Evolutionary conservation across 2,888 invertebrate species (phyloP).

Genomic region (Pecten maximus): DNA sequence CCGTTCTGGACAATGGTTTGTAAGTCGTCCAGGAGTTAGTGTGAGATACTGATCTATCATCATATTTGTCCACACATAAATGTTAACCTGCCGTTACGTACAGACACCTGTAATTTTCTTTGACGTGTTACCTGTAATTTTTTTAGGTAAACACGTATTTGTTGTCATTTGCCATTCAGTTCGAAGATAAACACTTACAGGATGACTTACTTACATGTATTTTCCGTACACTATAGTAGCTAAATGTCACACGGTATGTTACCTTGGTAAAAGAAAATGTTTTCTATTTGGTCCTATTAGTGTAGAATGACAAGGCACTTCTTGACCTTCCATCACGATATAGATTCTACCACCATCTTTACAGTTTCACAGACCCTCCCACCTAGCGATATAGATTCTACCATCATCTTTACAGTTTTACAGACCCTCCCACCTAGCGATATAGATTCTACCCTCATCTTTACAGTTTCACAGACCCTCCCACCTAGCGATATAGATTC

Average conservation of each 20-base stretch:
- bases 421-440: no score
- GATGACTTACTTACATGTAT: not conserved
- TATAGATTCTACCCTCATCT: no score
- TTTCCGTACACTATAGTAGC: not conserved
- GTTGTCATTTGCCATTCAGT: not conserved
- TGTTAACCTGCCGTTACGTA: not conserved
- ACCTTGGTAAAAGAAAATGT: not conserved
- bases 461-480: no score
- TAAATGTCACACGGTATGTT: not conserved
- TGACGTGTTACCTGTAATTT: not conserved
- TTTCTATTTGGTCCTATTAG: not conserved
- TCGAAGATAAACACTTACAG: not conserved
- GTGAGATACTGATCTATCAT: conserved; percentile 8
- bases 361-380: no score
- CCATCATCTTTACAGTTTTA: no score
- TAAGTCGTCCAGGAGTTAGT: not conserved
- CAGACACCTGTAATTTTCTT: not conserved
- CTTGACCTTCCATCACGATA: not conserved
- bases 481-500: no score
- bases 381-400: no score
- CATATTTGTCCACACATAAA: not conserved
- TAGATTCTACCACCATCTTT: no score
- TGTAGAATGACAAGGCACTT: not conserved
- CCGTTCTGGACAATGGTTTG: not conserved
- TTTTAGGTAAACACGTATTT: not conserved